Evolutionary conservation across 92 coral and sea anemone species (phyloP).

Genomic region (Galaxea fascicularis): DNA sequence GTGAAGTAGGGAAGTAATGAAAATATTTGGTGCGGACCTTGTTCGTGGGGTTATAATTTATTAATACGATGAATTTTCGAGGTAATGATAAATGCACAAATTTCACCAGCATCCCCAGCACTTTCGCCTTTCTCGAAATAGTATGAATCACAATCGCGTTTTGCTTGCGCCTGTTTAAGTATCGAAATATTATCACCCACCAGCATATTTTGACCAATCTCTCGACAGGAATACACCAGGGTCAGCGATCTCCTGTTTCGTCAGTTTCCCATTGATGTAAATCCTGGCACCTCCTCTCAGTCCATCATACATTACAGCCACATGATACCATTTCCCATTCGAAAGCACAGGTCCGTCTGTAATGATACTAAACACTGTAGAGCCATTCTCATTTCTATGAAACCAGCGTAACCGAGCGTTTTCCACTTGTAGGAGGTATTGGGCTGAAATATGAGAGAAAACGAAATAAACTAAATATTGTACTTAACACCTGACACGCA

Average conservation of each 20-base stretch:
- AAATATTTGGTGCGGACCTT: too few species aligned
- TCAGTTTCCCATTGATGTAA: constrained; percentile 83
- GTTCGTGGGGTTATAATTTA: too few species aligned
- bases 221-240: constrained; percentile 91
- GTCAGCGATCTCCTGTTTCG: constrained; percentile 85
- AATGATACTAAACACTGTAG: constrained; percentile 86
- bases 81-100: too few species aligned
- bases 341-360: constrained; percentile 86
- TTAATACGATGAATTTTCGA: too few species aligned
- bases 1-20: too few species aligned
- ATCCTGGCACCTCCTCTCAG: constrained; percentile 83
- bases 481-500: not conserved
- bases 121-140: too few species aligned
- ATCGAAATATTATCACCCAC: constrained; percentile 44
- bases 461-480: not conserved
- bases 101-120: too few species aligned
- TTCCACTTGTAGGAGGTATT: constrained; percentile 78
- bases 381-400: constrained; percentile 91
- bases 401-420: constrained; percentile 94
- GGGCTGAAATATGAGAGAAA: constrained; percentile 73
- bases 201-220: constrained; percentile 95
- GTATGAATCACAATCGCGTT: too few species aligned
- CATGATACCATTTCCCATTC: constrained; percentile 79
- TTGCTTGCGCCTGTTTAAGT: not conserved
- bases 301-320: constrained; percentile 91